Evolutionary conservation across 2,113 vertebrate genomes (phyloP).

Genomic region (Recurvirostra avosetta): DNA sequence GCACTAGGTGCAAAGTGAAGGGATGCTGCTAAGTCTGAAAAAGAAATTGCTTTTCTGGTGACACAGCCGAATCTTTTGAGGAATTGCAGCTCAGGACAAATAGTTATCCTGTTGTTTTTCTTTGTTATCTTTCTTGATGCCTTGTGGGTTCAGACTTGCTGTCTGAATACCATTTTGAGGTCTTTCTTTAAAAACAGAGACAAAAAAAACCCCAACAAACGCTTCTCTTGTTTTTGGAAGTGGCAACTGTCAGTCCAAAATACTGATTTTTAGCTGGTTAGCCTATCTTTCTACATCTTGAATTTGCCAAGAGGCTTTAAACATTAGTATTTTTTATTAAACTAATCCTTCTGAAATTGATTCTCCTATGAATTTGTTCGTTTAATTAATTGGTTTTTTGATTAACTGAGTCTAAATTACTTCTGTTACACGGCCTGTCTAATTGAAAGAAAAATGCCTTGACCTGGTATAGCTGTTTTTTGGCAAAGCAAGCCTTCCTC

Average conservation of each 20-base stretch:
- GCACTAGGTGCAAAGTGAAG: background rate
- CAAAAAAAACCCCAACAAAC: background rate
- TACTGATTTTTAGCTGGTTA: background rate
- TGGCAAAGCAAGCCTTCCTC: background rate
- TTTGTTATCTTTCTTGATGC: background rate
- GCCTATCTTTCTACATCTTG: fast-evolving
- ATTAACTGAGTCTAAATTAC: background rate
- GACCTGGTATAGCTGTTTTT: background rate
- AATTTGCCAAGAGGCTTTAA: background rate
- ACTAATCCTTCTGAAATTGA: background rate
- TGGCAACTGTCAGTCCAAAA: background rate
- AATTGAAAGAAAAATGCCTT: background rate
- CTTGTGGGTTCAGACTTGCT: background rate
- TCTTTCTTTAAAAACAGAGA: background rate
- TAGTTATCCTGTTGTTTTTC: background rate
- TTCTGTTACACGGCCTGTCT: background rate
- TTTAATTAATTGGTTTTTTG: background rate
- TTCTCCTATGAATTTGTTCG: background rate
- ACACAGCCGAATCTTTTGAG: background rate
- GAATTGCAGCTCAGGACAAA: background rate
- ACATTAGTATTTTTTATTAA: fast-evolving
- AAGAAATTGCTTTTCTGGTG: background rate
- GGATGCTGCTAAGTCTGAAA: background rate
- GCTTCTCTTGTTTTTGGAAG: background rate
- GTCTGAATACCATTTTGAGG: background rate